Conservation (phyloP, 92 coral and sea anemone species). For the Actinostola sp. region DNA sequence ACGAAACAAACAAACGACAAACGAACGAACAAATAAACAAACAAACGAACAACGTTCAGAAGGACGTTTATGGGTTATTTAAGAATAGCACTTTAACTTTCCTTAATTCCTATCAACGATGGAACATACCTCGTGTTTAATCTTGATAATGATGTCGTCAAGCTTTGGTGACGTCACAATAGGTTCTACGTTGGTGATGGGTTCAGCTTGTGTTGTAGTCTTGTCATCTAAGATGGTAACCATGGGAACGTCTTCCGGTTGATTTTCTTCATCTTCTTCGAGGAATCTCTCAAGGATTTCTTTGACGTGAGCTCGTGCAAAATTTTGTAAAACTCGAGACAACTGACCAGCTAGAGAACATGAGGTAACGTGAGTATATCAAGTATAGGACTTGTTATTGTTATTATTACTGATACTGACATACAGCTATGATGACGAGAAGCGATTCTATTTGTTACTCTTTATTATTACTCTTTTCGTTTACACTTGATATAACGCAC, state of each 20-base stretch:
- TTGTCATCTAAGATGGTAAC: slow-evolving; percentile 16
- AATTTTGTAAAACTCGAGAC: slow-evolving; percentile 77
- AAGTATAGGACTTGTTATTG: not conserved
- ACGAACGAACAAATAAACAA: not conserved
- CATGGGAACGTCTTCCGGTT: slow-evolving; percentile 27
- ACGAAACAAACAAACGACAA: no score
- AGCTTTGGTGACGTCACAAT: slow-evolving; percentile 13
- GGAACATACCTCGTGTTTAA: slow-evolving; percentile 71
- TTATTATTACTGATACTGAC: not conserved
- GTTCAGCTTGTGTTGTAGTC: not conserved
- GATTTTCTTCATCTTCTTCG: slow-evolving; percentile 59
- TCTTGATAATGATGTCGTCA: slow-evolving; percentile 48
- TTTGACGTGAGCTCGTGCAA: slow-evolving; percentile 57
- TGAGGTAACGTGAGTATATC: not conserved
- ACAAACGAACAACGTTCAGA: no score
- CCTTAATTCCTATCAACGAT: not conserved
- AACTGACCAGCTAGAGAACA: slow-evolving; percentile 31
- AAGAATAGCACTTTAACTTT: not conserved
- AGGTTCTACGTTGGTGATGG: not conserved
- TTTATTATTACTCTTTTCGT: no score
- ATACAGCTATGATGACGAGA: not conserved
- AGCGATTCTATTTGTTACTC: no score
- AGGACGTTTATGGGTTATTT: not conserved
- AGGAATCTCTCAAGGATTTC: slow-evolving; percentile 55
- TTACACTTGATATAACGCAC: no score